Conservation (phyloP, 2,888 invertebrate species). For the Neoaliturus tenellus region DNA sequence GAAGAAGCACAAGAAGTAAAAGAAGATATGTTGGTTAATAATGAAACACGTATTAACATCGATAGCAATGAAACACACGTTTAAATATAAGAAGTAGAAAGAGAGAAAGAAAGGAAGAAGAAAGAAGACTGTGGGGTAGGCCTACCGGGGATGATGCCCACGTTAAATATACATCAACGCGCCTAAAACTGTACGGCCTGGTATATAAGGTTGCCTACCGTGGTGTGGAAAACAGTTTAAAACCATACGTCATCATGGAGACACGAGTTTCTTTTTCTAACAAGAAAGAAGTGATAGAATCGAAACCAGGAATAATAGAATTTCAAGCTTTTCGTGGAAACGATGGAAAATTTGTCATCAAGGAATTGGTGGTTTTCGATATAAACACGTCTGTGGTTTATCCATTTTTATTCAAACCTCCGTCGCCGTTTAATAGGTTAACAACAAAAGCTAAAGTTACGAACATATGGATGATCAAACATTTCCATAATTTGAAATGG, state of each 20-base stretch:
- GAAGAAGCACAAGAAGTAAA: background rate
- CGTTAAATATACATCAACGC: constrained; percentile 21
- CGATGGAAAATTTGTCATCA: background rate
- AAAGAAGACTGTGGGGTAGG: background rate
- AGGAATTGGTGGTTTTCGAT: constrained; percentile 10
- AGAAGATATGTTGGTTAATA: too few relatives aligned
- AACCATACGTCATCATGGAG: background rate
- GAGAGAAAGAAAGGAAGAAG: background rate
- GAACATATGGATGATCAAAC: background rate
- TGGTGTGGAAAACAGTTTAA: constrained; percentile 18
- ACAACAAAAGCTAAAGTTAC: background rate
- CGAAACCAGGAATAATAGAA: background rate
- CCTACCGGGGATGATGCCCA: constrained; percentile 27
- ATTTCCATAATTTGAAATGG: background rate
- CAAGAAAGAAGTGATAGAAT: background rate
- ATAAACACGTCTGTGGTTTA: background rate
- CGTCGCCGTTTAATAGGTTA: background rate
- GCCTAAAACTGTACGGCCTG: constrained; percentile 28
- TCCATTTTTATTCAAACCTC: background rate
- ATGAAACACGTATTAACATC: too few relatives aligned
- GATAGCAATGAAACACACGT: too few relatives aligned
- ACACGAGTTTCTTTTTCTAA: too few relatives aligned
- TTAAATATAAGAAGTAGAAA: too few relatives aligned
- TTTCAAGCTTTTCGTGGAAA: background rate
- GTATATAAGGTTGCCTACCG: background rate